Base-by-base conservation (phyloP, 2,113 vertebrate genomes). In the Castor canadensis region DNA sequence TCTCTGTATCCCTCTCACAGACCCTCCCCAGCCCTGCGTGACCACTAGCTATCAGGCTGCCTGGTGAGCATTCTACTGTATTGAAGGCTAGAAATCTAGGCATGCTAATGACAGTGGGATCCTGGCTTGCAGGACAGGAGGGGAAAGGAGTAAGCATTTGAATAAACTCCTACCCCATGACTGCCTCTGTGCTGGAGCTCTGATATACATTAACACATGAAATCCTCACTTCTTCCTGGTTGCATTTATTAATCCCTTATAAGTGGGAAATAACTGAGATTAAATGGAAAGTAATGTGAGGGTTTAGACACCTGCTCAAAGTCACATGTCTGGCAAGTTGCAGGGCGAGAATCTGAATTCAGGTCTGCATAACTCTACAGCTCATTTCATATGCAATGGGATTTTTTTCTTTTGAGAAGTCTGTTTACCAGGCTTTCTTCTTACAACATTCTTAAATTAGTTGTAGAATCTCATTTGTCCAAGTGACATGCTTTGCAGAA, bases 401-500 rank as follows among this genome's bases (percentile, higher is more conserved):
- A 30, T 8, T 19, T 45, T 77, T 67, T 67, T 24, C 52, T 58
- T 82, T 75, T 56, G 30, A 79, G 49, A 87, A 94, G 19, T 73
- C 11, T 9, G 80, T 87, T 38, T 22, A 91, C 26, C 24, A 52
- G 54, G n/a, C 26, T 95, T 71, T 64, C 73, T 52, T 79, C 58
- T 40, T 47, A 69, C 3, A 52, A 26, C 20, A 1, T 45, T 85
- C 73, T 87, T n/a, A 87, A 96, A 85, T 95, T 76, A 72, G 40
- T 85, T 32, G 75, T 76, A 95, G 58, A 94, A 87, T 93, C 81
- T 66, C 83, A 72, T 95, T 82, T 64, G 77, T 89, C 67, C 16
- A n/a, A 89, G 75, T 62, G 49, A 22, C 81, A 49, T 95, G 60
- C 52, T 95, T 93, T 56, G 17, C 72, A 93, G 82, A 62, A 90